phyloP scores from a whole-genome alignment of 2,888 invertebrate species.

The Epiblema foenella region DNA sequence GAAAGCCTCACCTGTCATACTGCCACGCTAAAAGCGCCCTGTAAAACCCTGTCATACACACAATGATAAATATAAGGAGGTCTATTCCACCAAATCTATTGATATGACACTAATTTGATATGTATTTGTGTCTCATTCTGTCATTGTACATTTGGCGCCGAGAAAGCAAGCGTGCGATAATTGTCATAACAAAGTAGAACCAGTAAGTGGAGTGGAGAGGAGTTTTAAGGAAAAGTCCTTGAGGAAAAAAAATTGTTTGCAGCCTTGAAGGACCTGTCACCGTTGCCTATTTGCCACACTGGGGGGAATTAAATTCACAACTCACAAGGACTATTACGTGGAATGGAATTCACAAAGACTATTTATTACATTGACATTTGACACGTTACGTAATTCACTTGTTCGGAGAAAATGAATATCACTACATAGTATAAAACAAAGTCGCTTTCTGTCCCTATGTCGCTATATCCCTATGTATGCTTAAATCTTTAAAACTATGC shows the following conservation, averaged over 20 bases:
- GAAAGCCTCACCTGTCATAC: constrained; percentile 29
- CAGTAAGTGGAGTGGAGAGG: background rate
- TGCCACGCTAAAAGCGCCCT: constrained; percentile 18
- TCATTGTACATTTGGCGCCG: background rate
- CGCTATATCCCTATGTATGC: too few species aligned
- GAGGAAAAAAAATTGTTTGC: constrained; percentile 21
- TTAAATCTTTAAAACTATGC: too few species aligned
- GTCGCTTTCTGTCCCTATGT: too few species aligned
- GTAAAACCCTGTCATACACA: constrained; percentile 40
- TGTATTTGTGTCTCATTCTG: too few species aligned
- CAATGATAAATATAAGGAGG: constrained; percentile 40
- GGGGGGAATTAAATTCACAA: constrained; percentile 19
- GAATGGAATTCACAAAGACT: background rate
- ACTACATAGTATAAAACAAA: too few species aligned
- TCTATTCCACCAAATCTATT: background rate
- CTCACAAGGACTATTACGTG: constrained; percentile 7
- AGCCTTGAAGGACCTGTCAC: constrained; percentile 29
- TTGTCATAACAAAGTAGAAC: background rate
- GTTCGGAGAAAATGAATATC: too few species aligned
- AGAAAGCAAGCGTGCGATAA: background rate
- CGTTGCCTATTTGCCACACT: constrained; percentile 35
- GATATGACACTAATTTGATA: background rate
- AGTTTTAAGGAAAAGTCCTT: constrained; percentile 31
- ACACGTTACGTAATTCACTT: too few species aligned
- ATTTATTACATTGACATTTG: too few species aligned